These are phyloP conservation scores for Sarcophilus harrisii DNA, from an alignment of 2,797 vertebrate species.

Conservation along the genomic window DNA sequence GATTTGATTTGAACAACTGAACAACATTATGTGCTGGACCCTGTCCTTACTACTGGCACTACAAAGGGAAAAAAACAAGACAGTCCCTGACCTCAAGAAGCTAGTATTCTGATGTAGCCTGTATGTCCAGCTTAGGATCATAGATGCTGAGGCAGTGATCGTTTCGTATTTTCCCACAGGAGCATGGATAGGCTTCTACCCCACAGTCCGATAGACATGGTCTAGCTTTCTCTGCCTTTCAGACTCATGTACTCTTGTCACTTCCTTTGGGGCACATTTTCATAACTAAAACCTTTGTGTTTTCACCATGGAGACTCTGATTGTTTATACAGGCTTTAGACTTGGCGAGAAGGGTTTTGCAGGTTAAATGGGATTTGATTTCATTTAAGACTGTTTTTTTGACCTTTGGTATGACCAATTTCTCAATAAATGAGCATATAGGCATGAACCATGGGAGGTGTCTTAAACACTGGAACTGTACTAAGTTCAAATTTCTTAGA, in stretches of 20 bases:
- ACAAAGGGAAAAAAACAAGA: not conserved
- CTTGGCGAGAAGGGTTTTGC: not conserved
- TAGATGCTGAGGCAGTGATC: not conserved
- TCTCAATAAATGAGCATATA: constrained; percentile 22
- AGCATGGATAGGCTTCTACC: not conserved
- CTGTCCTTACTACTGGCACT: not conserved
- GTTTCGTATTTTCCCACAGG: not conserved
- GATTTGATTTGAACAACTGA: not conserved
- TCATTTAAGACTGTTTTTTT: constrained; percentile 13
- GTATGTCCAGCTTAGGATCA: not conserved
- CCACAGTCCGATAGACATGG: not conserved
- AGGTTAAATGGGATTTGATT: constrained; percentile 4
- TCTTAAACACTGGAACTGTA: not conserved
- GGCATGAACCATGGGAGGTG: not conserved
- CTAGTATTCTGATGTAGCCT: not conserved
- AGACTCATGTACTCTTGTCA: not conserved
- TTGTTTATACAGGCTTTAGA: not conserved
- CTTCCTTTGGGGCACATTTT: constrained; percentile 14
- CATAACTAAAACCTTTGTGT: not conserved
- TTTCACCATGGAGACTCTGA: not conserved
- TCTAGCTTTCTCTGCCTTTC: not conserved
- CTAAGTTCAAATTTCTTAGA: not conserved
- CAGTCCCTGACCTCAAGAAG: not conserved
- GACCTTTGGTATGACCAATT: not conserved
- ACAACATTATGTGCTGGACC: not conserved